These are phyloP conservation scores for Apolygus lucorum DNA, from an alignment of 1,140 invertebrate species.

Conservation along the genomic window DNA sequence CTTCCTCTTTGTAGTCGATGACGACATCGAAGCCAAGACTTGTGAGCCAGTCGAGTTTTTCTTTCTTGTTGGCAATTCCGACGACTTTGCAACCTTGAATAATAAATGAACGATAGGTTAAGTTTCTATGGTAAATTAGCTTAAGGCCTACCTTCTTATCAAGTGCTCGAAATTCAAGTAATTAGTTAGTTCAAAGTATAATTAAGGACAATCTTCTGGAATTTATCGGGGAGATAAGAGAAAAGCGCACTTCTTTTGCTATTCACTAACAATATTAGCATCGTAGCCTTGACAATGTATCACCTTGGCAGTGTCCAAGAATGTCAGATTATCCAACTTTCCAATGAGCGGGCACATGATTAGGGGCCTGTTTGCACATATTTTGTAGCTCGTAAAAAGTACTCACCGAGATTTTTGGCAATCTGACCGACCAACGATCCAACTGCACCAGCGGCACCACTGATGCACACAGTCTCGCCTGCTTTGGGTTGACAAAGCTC, in stretches of 20 bases:
- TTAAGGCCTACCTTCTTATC: too few species aligned
- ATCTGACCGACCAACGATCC: constrained; percentile 66
- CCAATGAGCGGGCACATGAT: background rate
- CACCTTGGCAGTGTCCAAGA: background rate
- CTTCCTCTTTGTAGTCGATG: constrained; percentile 59
- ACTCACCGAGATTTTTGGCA: constrained; percentile 51
- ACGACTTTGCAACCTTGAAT: constrained; percentile 52
- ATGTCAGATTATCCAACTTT: too few species aligned
- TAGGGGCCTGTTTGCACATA: background rate
- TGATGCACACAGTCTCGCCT: constrained; percentile 59
- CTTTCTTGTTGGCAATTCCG: constrained; percentile 58
- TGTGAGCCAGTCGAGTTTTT: constrained; percentile 58
- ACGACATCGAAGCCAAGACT: constrained; percentile 57
- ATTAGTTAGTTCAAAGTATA: too few species aligned
- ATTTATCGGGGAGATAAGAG: too few species aligned
- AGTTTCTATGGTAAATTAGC: too few species aligned
- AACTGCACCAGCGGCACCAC: constrained; percentile 55
- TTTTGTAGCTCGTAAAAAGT: too few species aligned
- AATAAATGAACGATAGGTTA: too few species aligned
- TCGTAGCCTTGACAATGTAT: background rate
- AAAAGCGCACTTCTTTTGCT: too few species aligned
- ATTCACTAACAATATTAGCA: too few species aligned
- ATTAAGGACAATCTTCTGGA: too few species aligned
- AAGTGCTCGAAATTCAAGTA: too few species aligned
- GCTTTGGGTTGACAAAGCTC: constrained; percentile 56